These are phyloP conservation scores for Temnothorax rugatulus DNA, from an alignment of 2,888 invertebrate genomes.

Conservation along the genomic window DNA sequence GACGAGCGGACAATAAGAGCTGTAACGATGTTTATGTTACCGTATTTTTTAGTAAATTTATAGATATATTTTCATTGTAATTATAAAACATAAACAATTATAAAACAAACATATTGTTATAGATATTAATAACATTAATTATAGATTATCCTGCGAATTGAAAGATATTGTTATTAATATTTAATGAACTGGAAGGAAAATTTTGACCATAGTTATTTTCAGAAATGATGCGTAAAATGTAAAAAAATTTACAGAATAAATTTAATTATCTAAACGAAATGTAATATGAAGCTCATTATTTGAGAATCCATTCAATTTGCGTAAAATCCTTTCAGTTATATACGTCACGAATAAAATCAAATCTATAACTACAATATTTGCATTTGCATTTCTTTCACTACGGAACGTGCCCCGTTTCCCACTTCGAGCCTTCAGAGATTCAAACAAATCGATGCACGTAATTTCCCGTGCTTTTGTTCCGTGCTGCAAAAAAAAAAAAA, in stretches of 20 bases:
- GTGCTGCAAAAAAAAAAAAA: conserved; percentile 12
- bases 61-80: neutral
- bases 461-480: conserved; percentile 18
- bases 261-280: neutral
- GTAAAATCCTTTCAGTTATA: neutral
- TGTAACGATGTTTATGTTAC: neutral
- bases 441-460: conserved; percentile 20
- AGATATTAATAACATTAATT: neutral
- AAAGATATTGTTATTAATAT: neutral
- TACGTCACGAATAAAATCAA: conserved; percentile 18
- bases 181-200: neutral
- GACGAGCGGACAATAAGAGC: neutral
- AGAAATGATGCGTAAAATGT: neutral
- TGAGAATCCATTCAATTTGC: neutral
- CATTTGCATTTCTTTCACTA: conserved; percentile 8
- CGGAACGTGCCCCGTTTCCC: neutral
- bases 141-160: neutral
- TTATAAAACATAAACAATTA: too few relatives aligned
- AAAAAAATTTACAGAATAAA: neutral
- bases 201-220: neutral
- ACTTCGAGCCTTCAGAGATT: neutral
- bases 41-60: conserved; percentile 19
- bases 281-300: neutral
- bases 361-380: conserved; percentile 29
- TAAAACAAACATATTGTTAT: neutral